These are phyloP conservation scores for Nestor notabilis DNA, from an alignment of 2,113 vertebrate genomes.

Conservation along the genomic window DNA sequence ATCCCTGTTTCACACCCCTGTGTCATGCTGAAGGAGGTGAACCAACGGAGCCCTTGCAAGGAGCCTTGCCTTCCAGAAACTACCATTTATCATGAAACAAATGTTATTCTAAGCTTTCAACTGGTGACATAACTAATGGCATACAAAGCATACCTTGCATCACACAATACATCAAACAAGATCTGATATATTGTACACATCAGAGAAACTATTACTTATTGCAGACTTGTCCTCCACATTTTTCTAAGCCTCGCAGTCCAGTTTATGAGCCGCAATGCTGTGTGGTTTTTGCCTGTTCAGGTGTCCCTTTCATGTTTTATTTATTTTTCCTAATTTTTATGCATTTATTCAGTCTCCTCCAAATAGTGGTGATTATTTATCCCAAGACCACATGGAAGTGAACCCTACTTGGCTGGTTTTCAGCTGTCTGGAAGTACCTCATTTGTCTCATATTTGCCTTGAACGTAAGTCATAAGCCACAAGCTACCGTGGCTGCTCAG, in stretches of 20 bases:
- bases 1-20: rapidly evolving
- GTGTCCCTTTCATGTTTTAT: not conserved
- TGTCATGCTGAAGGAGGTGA: not conserved
- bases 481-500: not conserved
- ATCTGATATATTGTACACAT: not conserved
- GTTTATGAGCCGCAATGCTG: not conserved
- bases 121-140: not conserved
- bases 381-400: not conserved
- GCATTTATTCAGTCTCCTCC: not conserved
- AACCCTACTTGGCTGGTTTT: not conserved
- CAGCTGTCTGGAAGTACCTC: not conserved
- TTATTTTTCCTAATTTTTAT: not conserved
- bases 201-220: not conserved
- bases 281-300: not conserved
- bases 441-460: not conserved
- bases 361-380: not conserved
- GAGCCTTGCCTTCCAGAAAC: not conserved
- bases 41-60: rapidly evolving
- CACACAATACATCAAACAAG: not conserved
- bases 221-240: not conserved
- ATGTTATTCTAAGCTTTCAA: not conserved
- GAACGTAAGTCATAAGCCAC: not conserved
- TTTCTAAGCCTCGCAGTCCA: not conserved
- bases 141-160: not conserved
- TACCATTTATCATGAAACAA: not conserved